Conservation (phyloP, 2,113 vertebrate genomes). For the Semicossyphus pulcher region DNA sequence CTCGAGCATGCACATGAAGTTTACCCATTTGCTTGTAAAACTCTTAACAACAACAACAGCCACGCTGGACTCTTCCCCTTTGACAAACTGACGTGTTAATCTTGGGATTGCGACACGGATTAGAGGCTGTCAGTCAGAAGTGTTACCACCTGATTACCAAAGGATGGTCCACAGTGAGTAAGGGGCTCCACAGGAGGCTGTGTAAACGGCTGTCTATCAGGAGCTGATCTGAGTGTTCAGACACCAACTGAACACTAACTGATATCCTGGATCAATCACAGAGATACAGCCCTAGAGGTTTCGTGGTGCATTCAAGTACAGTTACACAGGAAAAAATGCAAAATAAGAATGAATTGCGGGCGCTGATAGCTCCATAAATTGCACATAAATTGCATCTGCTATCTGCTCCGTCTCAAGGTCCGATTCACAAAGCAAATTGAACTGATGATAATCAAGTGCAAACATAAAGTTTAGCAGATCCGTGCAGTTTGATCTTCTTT, state of each 20-base stretch:
- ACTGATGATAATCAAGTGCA: too few relatives aligned
- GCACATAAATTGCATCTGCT: too few relatives aligned
- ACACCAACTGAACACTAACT: conserved; percentile 7
- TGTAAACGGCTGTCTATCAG: not conserved
- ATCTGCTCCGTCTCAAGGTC: too few relatives aligned
- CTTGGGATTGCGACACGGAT: conserved; percentile 57
- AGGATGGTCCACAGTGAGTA: conserved; percentile 42
- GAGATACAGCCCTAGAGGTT: too few relatives aligned
- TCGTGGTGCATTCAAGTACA: too few relatives aligned
- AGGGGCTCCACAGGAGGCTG: conserved; percentile 6
- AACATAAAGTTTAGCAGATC: too few relatives aligned
- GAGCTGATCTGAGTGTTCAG: not conserved
- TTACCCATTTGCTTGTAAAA: conserved; percentile 55
- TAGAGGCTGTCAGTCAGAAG: conserved; percentile 56
- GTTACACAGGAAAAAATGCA: too few relatives aligned
- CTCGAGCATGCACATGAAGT: conserved; percentile 37
- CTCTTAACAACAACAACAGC: conserved; percentile 61
- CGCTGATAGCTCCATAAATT: too few relatives aligned
- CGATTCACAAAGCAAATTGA: too few relatives aligned
- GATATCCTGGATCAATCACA: conserved; percentile 38
- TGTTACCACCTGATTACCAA: conserved; percentile 54
- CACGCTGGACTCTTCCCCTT: conserved; percentile 77
- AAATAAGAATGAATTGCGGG: too few relatives aligned
- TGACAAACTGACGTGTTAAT: conserved; percentile 74
- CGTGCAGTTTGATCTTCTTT: too few relatives aligned